Conservation (phyloP, 2,797 vertebrate genomes). For the Pogoniulus pusillus region DNA sequence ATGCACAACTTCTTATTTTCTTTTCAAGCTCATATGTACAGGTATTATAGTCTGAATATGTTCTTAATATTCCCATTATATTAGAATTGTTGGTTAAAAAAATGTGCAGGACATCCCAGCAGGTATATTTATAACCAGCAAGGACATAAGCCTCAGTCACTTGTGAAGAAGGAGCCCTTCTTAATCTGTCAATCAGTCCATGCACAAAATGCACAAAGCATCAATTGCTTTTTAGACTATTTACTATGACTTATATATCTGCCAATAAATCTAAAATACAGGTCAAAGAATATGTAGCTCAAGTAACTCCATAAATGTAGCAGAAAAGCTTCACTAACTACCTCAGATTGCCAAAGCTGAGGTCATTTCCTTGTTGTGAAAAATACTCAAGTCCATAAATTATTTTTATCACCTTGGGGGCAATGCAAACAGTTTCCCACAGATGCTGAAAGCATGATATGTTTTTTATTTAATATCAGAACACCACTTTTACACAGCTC, state of each 20-base stretch:
- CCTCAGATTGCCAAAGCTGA: slow-evolving; percentile 75
- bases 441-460: slow-evolving; percentile 70
- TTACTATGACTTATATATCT: slow-evolving; percentile 79
- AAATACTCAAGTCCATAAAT: slow-evolving; percentile 75
- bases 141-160: slow-evolving; percentile 31
- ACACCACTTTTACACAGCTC: slow-evolving; percentile 56
- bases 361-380: slow-evolving; percentile 79
- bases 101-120: not conserved
- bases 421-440: slow-evolving; percentile 75
- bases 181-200: slow-evolving; percentile 68
- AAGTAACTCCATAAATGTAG: slow-evolving; percentile 79
- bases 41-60: not conserved
- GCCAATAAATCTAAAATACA: slow-evolving; percentile 81
- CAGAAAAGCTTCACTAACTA: slow-evolving; percentile 77
- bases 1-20: not conserved
- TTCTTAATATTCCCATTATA: slow-evolving; percentile 6
- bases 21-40: not conserved
- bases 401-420: slow-evolving; percentile 77
- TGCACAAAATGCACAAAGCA: slow-evolving; percentile 68
- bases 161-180: slow-evolving; percentile 25
- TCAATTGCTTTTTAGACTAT: slow-evolving; percentile 76
- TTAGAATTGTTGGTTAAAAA: slow-evolving; percentile 21
- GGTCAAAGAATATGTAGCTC: slow-evolving; percentile 77
- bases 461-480: slow-evolving; percentile 65
- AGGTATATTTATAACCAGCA: slow-evolving; percentile 46